Conservation (phyloP, 1,140 invertebrate genomes). For the Prorops nasuta region DNA sequence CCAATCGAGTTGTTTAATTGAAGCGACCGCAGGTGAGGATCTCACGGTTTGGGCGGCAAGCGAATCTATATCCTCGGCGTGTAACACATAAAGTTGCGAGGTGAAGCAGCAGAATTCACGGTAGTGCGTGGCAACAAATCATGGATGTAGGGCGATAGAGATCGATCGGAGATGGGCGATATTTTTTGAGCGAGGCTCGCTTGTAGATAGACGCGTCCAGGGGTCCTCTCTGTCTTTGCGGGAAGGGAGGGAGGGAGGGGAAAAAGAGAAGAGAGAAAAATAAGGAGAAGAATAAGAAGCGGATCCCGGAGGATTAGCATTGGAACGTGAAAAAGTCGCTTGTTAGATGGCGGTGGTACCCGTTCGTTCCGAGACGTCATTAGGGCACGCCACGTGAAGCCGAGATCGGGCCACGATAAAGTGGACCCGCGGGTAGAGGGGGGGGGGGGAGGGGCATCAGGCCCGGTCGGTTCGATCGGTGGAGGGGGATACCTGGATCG, state of each 20-base stretch:
- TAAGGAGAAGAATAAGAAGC: constrained; percentile 10
- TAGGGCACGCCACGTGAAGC: constrained; percentile 52
- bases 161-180: too few species aligned
- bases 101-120: neutral
- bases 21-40: too few species aligned
- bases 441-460: constrained; percentile 6
- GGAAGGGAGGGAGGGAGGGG: neutral
- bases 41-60: too few species aligned
- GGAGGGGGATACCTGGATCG: neutral
- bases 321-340: constrained; percentile 49
- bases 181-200: constrained; percentile 8
- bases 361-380: constrained; percentile 48
- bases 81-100: neutral
- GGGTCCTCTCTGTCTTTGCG: too few species aligned
- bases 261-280: neutral
- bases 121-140: constrained; percentile 12
- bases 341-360: constrained; percentile 46
- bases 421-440: constrained; percentile 6
- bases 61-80: neutral
- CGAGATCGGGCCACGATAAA: constrained; percentile 47
- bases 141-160: constrained; percentile 12
- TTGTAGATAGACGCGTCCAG: constrained; percentile 1
- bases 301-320: constrained; percentile 46
- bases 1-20: too few species aligned
- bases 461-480: neutral